Percentiles rank a stretch among this genome's conserved stretches.
Conservation (phyloP, 2,888 invertebrate genomes). For the Coleophora flavipennella region DNA sequence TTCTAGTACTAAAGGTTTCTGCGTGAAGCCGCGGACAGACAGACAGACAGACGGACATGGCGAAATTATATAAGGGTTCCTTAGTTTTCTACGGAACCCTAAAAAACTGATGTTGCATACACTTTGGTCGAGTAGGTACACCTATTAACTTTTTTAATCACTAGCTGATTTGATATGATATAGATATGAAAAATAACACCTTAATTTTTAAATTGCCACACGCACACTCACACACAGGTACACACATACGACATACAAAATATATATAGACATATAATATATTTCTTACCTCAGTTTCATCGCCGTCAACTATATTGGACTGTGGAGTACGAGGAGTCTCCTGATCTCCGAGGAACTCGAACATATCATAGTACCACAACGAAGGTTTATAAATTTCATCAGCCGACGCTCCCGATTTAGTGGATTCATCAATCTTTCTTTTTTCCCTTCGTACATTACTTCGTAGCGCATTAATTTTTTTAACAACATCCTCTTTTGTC, state of each 20-base stretch:
- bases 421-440: not conserved
- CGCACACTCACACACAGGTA: too few species aligned
- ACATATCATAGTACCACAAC: slow-evolving; percentile 21
- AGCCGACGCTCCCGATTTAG: slow-evolving; percentile 13
- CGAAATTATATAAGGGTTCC: too few species aligned
- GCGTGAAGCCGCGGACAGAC: too few species aligned
- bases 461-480: not conserved
- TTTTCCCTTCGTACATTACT: not conserved
- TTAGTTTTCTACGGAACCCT: not conserved
- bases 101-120: not conserved
- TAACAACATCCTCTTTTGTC: not conserved
- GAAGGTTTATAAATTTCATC: slow-evolving; percentile 19
- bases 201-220: too few species aligned
- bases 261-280: not conserved
- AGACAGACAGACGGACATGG: too few species aligned
- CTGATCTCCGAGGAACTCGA: slow-evolving; percentile 1
- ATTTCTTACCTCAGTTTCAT: not conserved
- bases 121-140: not conserved
- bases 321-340: not conserved
- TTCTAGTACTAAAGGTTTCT: too few species aligned
- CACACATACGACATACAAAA: not conserved
- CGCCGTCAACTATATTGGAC: not conserved
- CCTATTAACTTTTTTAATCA: not conserved
- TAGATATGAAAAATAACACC: too few species aligned
- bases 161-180: not conserved